phyloP scores from a whole-genome alignment of 2,113 vertebrate species.

The Ceratotherium simum region DNA sequence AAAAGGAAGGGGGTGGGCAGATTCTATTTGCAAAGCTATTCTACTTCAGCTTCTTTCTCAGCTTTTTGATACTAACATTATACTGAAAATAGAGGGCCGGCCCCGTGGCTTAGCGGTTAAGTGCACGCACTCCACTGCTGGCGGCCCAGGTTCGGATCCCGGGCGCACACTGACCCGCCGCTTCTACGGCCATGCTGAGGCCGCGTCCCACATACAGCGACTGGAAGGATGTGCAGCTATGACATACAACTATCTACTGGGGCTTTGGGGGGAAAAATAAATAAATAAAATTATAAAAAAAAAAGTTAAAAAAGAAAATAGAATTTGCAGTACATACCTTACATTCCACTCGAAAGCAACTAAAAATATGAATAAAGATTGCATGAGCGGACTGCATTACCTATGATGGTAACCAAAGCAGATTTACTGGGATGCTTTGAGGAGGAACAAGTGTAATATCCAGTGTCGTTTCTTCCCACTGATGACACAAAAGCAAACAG shows the following conservation, averaged over 20 bases:
- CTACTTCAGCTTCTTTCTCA: neutral
- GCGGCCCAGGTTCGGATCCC: no score
- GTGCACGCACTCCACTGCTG: no score
- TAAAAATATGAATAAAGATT: neutral
- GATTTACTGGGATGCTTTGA: conserved; percentile 79
- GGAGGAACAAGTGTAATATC: conserved; percentile 90
- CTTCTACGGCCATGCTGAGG: no score
- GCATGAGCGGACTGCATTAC: conserved; percentile 82
- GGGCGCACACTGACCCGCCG: no score
- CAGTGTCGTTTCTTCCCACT: conserved; percentile 82
- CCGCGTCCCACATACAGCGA: no score
- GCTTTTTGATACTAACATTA: neutral
- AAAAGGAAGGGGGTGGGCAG: neutral
- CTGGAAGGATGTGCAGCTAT: no score
- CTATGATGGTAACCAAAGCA: conserved; percentile 87
- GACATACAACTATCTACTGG: no score
- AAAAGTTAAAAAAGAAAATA: neutral
- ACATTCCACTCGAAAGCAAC: neutral
- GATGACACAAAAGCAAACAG: conserved; percentile 80
- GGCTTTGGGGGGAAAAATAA: no score
- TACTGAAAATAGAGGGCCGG: neutral
- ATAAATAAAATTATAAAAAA: no score
- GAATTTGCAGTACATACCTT: neutral
- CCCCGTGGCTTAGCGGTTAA: no score
- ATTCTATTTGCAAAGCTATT: neutral